Evolutionary conservation across 2,888 invertebrate genomes (phyloP), one percentile per base, ranked within the genome.

Genomic region (Patella pellucida): DNA sequence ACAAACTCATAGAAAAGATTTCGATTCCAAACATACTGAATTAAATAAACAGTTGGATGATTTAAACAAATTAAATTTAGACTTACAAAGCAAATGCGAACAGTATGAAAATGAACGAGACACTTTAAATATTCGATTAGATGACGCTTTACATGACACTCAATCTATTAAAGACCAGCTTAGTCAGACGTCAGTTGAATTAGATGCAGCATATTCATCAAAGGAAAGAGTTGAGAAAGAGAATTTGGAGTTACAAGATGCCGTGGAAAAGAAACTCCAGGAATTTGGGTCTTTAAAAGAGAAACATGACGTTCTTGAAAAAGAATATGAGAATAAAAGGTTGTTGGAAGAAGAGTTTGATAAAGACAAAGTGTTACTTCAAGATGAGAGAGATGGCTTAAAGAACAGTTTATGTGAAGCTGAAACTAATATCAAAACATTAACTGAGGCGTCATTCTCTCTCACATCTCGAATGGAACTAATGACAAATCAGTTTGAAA

Each of bases 111-210:
- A 54, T 76, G 82, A 84, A 71, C 78, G 77, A 68, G 79, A 78
- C 27, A 74, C 77, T 23, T 70, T 84, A 16, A 75, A 75, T 54
- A 52, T 72, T 71, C 75, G 82, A 69, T 62, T 82, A 27, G 82
- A 84, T 71, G 82, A 81, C 19, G 78, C 81, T 23, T 69, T 78
- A 23, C 75, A 69, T 73, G 81, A 83, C 52, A 71, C 82, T 15
- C 72, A 77, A 54, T 71, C 73, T 31, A 80, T 78, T 19, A 78
- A 82, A 74, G 74, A 78, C 70, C 82, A 83, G 62, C 67, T 84
- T 62, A 78, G 77, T 4, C 74, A 81, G 23, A 80, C 76, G 14
- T 79, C 80, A 14, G 74, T 76, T 0, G 78, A 84, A 56, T 70
- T 83, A 16, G 76, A 81, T 51, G 23, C 69, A 11, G 74, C 78